These are phyloP conservation scores for Melieria omissa DNA, from an alignment of 2,888 invertebrate species.

Conservation along the genomic window DNA sequence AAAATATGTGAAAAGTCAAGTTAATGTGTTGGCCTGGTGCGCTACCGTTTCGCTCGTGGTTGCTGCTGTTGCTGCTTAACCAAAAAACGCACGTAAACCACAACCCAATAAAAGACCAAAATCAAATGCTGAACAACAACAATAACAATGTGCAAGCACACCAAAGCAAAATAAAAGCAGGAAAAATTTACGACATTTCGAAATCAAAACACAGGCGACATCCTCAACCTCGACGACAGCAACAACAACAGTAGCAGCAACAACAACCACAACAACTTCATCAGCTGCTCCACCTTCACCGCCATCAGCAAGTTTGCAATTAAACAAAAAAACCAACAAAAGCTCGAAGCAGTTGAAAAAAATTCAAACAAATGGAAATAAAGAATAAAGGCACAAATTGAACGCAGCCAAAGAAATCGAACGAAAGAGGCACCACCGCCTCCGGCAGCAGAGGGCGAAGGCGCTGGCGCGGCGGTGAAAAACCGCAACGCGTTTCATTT, in stretches of 20 bases:
- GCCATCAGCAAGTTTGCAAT: background rate
- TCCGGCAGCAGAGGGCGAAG: no score
- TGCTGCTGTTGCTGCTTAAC: conserved; percentile 7
- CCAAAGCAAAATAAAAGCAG: background rate
- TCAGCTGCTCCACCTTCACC: no score
- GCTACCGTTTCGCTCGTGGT: conserved; percentile 39
- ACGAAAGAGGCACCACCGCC: no score
- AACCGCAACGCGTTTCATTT: conserved; percentile 46
- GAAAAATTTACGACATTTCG: conserved; percentile 14
- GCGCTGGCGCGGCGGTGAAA: no score
- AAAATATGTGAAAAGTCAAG: conserved; percentile 54
- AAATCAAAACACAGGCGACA: background rate
- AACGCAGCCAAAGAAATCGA: conserved; percentile 1
- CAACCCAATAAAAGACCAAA: conserved; percentile 17
- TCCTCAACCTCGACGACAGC: background rate
- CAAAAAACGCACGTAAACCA: conserved; percentile 49
- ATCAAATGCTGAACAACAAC: conserved; percentile 20
- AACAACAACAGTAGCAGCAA: no score
- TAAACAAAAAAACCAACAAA: background rate
- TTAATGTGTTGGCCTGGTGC: conserved; percentile 38
- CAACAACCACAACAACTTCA: no score
- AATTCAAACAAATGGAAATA: background rate
- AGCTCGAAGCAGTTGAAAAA: background rate
- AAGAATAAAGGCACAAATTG: background rate
- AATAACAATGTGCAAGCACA: conserved; percentile 35